Conservation (phyloP, 2,888 invertebrate species). For the Netelia melanura region DNA sequence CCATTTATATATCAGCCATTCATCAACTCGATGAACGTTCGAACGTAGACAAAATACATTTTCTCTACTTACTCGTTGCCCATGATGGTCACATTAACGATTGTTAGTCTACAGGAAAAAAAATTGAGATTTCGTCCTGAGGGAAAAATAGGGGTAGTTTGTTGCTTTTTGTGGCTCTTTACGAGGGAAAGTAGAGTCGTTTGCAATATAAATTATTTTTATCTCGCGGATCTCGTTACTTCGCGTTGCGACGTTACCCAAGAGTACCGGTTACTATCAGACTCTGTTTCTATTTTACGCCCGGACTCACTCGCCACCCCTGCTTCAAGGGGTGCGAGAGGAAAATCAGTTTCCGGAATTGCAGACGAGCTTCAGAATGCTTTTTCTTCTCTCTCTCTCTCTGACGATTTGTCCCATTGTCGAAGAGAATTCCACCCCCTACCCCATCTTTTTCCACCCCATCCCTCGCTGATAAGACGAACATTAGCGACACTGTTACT, state of each 20-base stretch:
- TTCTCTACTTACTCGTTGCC: too few relatives aligned
- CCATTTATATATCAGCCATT: background rate
- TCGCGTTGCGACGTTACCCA: background rate
- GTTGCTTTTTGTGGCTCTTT: too few relatives aligned
- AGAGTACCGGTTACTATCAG: too few relatives aligned
- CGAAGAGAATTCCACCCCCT: slow-evolving; percentile 18
- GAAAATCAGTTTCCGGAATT: slow-evolving; percentile 62
- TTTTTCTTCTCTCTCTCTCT: slow-evolving; percentile 3
- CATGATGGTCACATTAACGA: too few relatives aligned
- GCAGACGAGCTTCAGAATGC: slow-evolving; percentile 23
- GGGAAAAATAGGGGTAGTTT: too few relatives aligned
- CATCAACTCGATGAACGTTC: background rate
- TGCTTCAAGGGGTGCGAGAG: slow-evolving; percentile 8
- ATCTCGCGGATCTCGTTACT: background rate
- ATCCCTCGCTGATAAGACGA: slow-evolving; percentile 49
- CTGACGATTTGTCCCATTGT: slow-evolving; percentile 55
- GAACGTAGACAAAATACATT: too few relatives aligned
- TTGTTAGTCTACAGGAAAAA: too few relatives aligned
- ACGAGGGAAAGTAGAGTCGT: too few relatives aligned
- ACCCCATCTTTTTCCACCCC: background rate
- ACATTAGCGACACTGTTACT: slow-evolving; percentile 57
- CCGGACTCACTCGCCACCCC: slow-evolving; percentile 21
- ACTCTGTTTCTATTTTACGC: background rate
- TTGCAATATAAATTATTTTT: too few relatives aligned
- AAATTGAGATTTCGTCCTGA: too few relatives aligned